Evolutionary conservation across 35 echinoderm and acorn worm species (phyloP).

Genomic region (Apostichopus californicus): DNA sequence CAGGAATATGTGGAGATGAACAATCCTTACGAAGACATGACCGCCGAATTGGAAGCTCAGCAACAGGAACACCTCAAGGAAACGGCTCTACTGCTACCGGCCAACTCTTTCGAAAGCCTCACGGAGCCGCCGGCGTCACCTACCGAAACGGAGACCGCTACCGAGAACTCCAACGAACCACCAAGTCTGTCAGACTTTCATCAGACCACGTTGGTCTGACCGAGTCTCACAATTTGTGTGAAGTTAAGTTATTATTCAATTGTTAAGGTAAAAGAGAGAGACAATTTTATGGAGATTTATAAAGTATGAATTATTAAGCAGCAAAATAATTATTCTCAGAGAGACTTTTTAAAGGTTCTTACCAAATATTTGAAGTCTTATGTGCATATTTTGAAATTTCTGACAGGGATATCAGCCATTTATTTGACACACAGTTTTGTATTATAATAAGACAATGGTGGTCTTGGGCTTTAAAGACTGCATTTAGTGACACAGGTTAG

Average conservation of each 20-base stretch:
- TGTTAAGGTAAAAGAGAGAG: background rate
- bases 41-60: constrained; percentile 38
- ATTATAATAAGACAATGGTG: too few species aligned
- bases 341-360: too few species aligned
- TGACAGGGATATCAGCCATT: too few species aligned
- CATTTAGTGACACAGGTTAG: too few species aligned
- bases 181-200: constrained; percentile 39
- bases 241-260: background rate
- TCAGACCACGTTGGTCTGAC: constrained; percentile 39
- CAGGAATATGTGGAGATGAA: constrained; percentile 54
- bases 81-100: background rate
- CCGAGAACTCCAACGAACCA: constrained; percentile 23
- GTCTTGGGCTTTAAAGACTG: too few species aligned
- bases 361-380: too few species aligned
- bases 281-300: background rate
- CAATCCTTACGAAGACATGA: constrained; percentile 43
- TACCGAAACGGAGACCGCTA: background rate
- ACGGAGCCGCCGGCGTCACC: background rate
- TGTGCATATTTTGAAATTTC: too few species aligned
- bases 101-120: constrained; percentile 10
- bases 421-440: too few species aligned
- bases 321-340: too few species aligned
- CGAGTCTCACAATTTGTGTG: background rate
- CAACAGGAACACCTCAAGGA: constrained; percentile 43
- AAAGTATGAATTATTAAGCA: too few species aligned